Percentiles rank a stretch among this genome's conserved stretches.
These are phyloP conservation scores for Xenus cinereus DNA, from an alignment of 2,113 vertebrate species.

Conservation along the genomic window DNA sequence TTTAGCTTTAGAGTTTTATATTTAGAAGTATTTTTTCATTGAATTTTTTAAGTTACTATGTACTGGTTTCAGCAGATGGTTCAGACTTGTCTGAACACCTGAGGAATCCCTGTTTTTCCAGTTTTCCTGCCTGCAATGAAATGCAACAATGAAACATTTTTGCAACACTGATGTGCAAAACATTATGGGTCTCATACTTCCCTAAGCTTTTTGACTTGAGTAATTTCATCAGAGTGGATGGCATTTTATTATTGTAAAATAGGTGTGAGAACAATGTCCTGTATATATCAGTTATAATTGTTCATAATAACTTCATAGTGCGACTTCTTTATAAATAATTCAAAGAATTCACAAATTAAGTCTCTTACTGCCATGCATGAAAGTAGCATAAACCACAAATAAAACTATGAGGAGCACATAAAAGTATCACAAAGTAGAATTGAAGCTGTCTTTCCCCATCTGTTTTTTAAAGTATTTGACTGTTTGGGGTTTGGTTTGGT, in stretches of 20 bases:
- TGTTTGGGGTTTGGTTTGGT: background rate
- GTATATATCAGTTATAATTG: background rate
- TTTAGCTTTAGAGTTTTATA: background rate
- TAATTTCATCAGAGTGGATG: background rate
- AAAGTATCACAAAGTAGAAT: background rate
- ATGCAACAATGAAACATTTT: background rate
- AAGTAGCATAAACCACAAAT: background rate
- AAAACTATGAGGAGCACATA: background rate
- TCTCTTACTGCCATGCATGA: accelerated
- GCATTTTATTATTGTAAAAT: background rate
- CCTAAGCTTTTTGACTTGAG: background rate
- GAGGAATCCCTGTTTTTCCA: background rate
- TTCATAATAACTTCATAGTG: background rate
- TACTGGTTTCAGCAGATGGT: background rate
- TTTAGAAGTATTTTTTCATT: background rate
- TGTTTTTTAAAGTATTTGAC: background rate
- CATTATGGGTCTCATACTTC: background rate
- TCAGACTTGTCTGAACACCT: background rate
- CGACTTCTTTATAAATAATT: background rate
- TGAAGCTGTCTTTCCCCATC: background rate
- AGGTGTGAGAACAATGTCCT: background rate
- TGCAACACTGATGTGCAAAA: background rate
- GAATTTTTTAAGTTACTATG: background rate
- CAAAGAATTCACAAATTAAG: background rate
- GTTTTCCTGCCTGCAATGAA: background rate